phyloP scores from a whole-genome alignment of 2,888 invertebrate genomes.

The Lepidonotus clava region DNA sequence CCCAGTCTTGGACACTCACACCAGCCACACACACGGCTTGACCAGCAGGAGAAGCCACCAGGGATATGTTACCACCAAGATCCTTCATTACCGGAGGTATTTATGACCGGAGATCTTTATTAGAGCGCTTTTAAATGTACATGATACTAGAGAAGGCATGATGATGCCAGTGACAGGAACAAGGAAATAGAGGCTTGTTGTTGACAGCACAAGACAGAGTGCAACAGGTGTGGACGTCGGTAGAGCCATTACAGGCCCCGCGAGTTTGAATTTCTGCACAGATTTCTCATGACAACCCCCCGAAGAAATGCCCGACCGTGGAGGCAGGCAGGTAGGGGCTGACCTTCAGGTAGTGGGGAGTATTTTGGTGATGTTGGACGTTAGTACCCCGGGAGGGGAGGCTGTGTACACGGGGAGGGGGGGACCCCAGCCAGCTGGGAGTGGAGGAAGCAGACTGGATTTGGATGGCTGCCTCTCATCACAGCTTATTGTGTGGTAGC shows the following conservation, averaged over 20 bases:
- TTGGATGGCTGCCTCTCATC: slow-evolving; percentile 6
- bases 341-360: not conserved
- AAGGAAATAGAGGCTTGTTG: not conserved
- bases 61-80: too few relatives aligned
- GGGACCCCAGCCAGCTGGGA: not conserved
- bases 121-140: too few relatives aligned
- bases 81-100: too few relatives aligned
- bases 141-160: not conserved
- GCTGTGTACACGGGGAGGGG: not conserved
- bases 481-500: not conserved
- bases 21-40: not conserved
- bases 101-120: too few relatives aligned
- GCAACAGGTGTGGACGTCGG: not conserved
- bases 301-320: not conserved
- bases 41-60: not conserved
- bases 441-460: not conserved
- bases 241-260: not conserved
- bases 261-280: not conserved
- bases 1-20: not conserved
- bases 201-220: not conserved
- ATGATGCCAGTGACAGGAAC: not conserved
- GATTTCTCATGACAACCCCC: not conserved
- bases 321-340: not conserved
- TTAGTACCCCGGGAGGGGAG: not conserved
- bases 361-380: not conserved